Base-by-base conservation (phyloP, 2,888 invertebrate species). In the Metalampra italica region DNA sequence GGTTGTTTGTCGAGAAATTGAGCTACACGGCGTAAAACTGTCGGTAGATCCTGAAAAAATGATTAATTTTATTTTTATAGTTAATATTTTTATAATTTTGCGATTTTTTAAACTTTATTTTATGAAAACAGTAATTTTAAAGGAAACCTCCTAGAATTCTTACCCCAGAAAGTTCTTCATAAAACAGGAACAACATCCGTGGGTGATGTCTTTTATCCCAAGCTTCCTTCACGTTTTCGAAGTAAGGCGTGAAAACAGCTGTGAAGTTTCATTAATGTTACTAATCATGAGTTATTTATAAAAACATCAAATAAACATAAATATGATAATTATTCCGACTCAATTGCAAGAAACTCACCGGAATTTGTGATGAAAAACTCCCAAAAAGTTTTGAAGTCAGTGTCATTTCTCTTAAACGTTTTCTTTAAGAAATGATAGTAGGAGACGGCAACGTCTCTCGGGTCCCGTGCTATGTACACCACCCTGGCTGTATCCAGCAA, bases 161-260 rank as follows among this genome's bases (percentile, higher is more conserved):
- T 79, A 92, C 92, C 67, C 82, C 81, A 49, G 90, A 83, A 84
- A 94, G 91, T 55, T 94, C 92, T 74, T 95, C 94, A 62, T 94
- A 95, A 64, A 92, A 92, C 43, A 94, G 71, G 55, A 94, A 93
- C 0, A 94, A 75, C 7, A 94, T 76, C 72, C 94, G 94, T 5
- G 90, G 69, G 54, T 92, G 79, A 49, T 92, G 57, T 48, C 91
- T 85, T 22, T 89, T 66, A 0, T 82, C 71, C 91, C 93, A 93
- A 0, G 92, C 94, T 78, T 94, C 94, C 57, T 91, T 90, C 0
- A 95, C 66, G 62, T 95, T 94, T 43, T 91, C 90, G 90, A 93
- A 94, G 62, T 92, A 94, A 0, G 94, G 94, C 90, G 42, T 42
- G 42, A 29, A 42, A 29, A 42, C n/a, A 29, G 9, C 29, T 42